Percentiles rank a stretch among this genome's conserved stretches.
phyloP scores from a whole-genome alignment of 1,140 invertebrate genomes.

The Drosophila nasuta region DNA sequence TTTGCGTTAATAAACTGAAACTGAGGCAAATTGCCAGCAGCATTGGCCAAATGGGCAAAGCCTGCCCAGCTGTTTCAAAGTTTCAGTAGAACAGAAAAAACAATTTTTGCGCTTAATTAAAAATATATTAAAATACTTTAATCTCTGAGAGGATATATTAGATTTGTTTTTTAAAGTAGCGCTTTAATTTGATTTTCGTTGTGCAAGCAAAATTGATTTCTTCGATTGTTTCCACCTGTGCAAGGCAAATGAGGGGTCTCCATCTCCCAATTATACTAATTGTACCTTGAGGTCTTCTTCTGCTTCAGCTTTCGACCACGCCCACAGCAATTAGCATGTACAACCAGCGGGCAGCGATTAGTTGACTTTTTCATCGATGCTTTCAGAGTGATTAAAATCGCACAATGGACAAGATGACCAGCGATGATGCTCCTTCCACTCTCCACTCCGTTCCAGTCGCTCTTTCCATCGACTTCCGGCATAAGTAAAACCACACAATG shows the following conservation, averaged over 20 bases:
- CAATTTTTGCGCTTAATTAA: constrained; percentile 58
- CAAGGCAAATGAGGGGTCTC: background rate
- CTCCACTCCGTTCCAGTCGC: constrained; percentile 6
- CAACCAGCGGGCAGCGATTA: constrained; percentile 55
- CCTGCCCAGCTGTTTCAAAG: constrained; percentile 17
- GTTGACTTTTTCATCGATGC: constrained; percentile 66
- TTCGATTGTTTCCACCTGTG: background rate
- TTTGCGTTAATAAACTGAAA: constrained; percentile 74
- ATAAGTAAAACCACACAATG: constrained; percentile 78
- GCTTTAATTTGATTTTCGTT: background rate
- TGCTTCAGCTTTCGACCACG: constrained; percentile 24
- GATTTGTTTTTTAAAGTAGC: background rate
- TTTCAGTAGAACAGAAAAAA: constrained; percentile 9
- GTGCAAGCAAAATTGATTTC: constrained; percentile 7
- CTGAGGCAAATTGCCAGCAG: constrained; percentile 63
- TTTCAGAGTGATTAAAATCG: constrained; percentile 78
- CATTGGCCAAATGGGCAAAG: constrained; percentile 40
- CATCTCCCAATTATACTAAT: constrained; percentile 42
- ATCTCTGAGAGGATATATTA: constrained; percentile 1
- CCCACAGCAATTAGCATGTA: constrained; percentile 54
- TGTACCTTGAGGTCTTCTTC: constrained; percentile 31
- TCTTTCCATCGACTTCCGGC: constrained; percentile 51
- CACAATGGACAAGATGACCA: constrained; percentile 74
- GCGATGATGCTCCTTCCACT: constrained; percentile 11
- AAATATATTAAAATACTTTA: constrained; percentile 48